Percentiles rank a stretch among this genome's conserved stretches.
These are phyloP conservation scores for Centropus unirufus DNA, from an alignment of 2,113 vertebrate genomes.

Conservation along the genomic window DNA sequence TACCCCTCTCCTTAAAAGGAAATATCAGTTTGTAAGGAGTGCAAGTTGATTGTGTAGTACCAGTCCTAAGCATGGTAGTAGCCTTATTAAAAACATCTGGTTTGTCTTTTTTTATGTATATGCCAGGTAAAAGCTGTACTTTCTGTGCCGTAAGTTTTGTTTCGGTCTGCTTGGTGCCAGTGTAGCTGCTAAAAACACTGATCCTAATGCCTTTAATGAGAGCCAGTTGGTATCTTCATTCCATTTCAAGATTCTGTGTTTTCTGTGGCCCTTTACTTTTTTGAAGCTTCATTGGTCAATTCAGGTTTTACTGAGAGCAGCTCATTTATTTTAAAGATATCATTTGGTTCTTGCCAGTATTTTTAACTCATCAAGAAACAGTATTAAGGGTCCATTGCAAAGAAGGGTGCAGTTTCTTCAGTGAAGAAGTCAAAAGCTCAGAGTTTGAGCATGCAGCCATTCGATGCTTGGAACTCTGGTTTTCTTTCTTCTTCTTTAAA, in stretches of 20 bases:
- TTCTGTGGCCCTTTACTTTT: neutral
- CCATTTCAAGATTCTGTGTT: constrained; percentile 57
- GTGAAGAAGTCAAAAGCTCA: constrained; percentile 29
- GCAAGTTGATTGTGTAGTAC: constrained; percentile 29
- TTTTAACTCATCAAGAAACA: constrained; percentile 36
- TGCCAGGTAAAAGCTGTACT: constrained; percentile 49
- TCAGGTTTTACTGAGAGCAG: constrained; percentile 34
- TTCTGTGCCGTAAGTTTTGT: constrained; percentile 47
- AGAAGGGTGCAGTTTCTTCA: constrained; percentile 12
- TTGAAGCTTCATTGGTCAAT: neutral
- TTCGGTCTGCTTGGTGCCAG: constrained; percentile 56
- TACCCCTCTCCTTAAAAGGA: constrained; percentile 30
- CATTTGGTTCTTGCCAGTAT: constrained; percentile 19
- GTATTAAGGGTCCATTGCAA: constrained; percentile 55
- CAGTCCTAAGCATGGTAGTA: constrained; percentile 40
- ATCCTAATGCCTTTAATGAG: constrained; percentile 33
- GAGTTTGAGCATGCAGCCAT: neutral
- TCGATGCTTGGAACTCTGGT: neutral
- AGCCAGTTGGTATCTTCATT: constrained; percentile 68
- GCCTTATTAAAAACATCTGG: constrained; percentile 16
- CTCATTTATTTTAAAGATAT: neutral
- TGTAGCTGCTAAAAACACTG: constrained; percentile 48
- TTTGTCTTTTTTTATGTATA: neutral
- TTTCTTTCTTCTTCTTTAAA: neutral
- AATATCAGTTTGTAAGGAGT: constrained; percentile 44